phyloP scores from a whole-genome alignment of 1,140 invertebrate species.

The Campodea augens region DNA sequence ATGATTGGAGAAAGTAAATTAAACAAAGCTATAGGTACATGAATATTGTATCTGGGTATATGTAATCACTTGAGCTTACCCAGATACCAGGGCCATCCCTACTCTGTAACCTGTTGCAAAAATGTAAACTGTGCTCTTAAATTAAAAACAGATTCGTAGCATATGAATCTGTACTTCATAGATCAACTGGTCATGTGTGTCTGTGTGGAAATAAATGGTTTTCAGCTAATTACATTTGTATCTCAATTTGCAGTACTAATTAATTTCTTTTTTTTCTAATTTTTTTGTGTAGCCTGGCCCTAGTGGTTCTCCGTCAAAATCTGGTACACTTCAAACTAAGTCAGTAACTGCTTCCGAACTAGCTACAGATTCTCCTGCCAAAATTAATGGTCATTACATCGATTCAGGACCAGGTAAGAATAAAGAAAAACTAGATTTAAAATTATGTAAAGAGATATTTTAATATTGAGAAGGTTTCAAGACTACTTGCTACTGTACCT shows the following conservation, averaged over 20 bases:
- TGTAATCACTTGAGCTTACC: too few species aligned
- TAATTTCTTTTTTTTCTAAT: slow-evolving; percentile 2
- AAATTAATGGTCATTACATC: slow-evolving; percentile 53
- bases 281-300: slow-evolving; percentile 28
- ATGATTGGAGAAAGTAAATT: too few species aligned
- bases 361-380: slow-evolving; percentile 61
- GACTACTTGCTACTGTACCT: too few species aligned
- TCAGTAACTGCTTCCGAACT: slow-evolving; percentile 76
- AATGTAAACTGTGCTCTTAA: too few species aligned
- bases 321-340: slow-evolving; percentile 65
- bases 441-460: neutral
- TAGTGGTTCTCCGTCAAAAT: slow-evolving; percentile 33
- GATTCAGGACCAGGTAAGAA: slow-evolving; percentile 16
- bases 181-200: neutral
- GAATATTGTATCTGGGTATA: too few species aligned
- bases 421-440: neutral
- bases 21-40: too few species aligned
- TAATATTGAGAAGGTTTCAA: too few species aligned
- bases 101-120: too few species aligned
- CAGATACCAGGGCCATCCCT: too few species aligned
- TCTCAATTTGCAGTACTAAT: too few species aligned
- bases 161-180: too few species aligned
- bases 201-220: neutral
- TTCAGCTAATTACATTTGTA: neutral
- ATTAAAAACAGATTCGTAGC: too few species aligned